phyloP scores from a whole-genome alignment of 2,113 vertebrate genomes.

The Hemicordylus capensis region DNA sequence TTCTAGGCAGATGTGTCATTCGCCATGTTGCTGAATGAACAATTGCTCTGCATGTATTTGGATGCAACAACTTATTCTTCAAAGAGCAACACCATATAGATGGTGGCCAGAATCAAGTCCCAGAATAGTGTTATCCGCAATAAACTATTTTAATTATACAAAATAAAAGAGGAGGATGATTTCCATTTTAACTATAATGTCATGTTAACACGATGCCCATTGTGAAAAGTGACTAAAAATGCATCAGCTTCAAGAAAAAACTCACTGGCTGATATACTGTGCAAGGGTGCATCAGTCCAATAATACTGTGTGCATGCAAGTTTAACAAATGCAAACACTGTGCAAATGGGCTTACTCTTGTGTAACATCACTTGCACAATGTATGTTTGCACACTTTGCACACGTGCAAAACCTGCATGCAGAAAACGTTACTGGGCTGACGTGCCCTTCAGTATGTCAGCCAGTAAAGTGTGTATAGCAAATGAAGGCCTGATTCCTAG shows the following conservation, averaged over 20 bases:
- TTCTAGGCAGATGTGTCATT: conserved; percentile 61
- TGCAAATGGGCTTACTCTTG: no score
- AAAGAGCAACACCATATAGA: conserved; percentile 63
- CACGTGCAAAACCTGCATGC: no score
- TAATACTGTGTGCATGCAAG: no score
- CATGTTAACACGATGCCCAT: conserved; percentile 52
- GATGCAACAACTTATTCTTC: conserved; percentile 70
- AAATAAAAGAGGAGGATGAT: conserved; percentile 53
- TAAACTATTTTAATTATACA: conserved; percentile 66
- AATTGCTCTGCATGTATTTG: conserved; percentile 65
- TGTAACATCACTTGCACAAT: no score
- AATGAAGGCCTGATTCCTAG: not conserved
- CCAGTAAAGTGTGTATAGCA: not conserved
- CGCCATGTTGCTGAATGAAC: conserved; percentile 68
- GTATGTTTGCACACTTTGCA: no score
- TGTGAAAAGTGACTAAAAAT: conserved; percentile 52
- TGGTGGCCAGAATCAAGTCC: conserved; percentile 63
- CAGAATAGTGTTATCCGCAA: conserved; percentile 66
- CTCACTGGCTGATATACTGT: no score
- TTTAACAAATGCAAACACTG: no score
- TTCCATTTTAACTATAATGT: conserved; percentile 67
- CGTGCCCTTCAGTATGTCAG: no score
- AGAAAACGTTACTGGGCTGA: no score
- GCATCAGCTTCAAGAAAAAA: not conserved
- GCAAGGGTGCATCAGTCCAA: no score